Evolutionary conservation across 2,113 vertebrate genomes (phyloP).

Genomic region (Myiopsitta monachus): DNA sequence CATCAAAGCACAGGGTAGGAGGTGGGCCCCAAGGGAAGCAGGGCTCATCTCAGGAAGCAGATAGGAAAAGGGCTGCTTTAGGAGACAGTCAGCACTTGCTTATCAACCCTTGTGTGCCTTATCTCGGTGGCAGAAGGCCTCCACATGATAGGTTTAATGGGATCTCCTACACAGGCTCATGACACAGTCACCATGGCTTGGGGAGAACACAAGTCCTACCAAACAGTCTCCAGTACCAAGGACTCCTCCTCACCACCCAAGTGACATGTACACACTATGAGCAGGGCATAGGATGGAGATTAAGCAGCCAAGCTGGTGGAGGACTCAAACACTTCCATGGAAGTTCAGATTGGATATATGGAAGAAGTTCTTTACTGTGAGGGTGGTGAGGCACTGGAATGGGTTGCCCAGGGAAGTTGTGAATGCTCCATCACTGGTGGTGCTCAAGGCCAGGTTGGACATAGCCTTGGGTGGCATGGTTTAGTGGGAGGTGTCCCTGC

Average conservation of each 20-base stretch:
- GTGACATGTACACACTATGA: accelerated
- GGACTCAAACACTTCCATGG: not conserved
- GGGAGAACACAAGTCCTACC: not conserved
- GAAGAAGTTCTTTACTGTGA: too few species aligned
- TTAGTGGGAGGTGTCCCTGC: too few species aligned
- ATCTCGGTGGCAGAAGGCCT: constrained; percentile 14
- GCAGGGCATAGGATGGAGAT: not conserved
- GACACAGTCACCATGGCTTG: not conserved
- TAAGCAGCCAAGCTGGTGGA: not conserved
- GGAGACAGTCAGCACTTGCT: constrained; percentile 39
- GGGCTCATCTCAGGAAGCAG: not conserved
- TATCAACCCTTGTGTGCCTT: not conserved
- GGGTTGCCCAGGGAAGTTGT: too few species aligned
- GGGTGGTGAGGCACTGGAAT: too few species aligned
- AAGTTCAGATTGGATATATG: too few species aligned
- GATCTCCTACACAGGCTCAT: not conserved
- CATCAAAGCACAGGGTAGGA: not conserved
- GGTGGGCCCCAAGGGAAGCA: not conserved
- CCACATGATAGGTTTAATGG: not conserved
- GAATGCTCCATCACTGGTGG: too few species aligned
- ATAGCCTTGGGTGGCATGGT: too few species aligned
- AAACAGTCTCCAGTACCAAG: not conserved
- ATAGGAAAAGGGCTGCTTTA: not conserved
- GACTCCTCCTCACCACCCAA: not conserved
- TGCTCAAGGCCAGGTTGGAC: too few species aligned